Evolutionary conservation across 2,888 invertebrate genomes (phyloP), one percentile per base, ranked within the genome.

Genomic region (Xylophagus ater): DNA sequence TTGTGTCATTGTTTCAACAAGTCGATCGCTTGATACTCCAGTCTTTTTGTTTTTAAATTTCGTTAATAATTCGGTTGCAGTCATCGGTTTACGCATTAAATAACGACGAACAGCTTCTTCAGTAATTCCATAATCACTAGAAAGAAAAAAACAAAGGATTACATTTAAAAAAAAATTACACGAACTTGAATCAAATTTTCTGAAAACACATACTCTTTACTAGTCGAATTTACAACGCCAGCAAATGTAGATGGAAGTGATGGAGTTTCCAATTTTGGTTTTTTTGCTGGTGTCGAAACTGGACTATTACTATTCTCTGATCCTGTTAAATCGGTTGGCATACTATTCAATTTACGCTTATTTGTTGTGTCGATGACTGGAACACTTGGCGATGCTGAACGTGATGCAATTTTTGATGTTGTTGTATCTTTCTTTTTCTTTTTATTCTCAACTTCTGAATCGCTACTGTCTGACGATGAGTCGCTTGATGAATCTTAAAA

Each of bases 1-100:
- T 59, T 89, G 87, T 6, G 92, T 93, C 79, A 96, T 90, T 24
- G 86, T 83, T 56, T 86, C 86, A 2, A 93, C 92, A 41, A 96
- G 73, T 41, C 92, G 84, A 47, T 94, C 89, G 48, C 86, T 87
- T 40, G 82, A 81, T 34, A 93, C 74, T 4, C 90, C 90, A 8
- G 87, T 86, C 55, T 90, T 87, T 65, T 93, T 92, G 25, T 86
- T 86, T 60, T 90, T 92, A 69, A 96, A 92, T 68, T 96, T 96
- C 48, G 90, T 89, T 29, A 96, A 67, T 21, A 96, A 69, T 58
- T 97, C 96, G 0, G 90, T 96, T 0, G 96, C 88, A 0, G 97
- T 97, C 85, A 97, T 93, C 1, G 97, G 98, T 57, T 97, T 97
- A 8, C 97, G 76, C 63, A 87, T 84, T 21, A 98, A 69, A 66